A percentile compares a stretch with the other conserved stretches of the same genome.
phyloP scores from a whole-genome alignment of 2,113 vertebrate genomes.

The Nesoenas mayeri region DNA sequence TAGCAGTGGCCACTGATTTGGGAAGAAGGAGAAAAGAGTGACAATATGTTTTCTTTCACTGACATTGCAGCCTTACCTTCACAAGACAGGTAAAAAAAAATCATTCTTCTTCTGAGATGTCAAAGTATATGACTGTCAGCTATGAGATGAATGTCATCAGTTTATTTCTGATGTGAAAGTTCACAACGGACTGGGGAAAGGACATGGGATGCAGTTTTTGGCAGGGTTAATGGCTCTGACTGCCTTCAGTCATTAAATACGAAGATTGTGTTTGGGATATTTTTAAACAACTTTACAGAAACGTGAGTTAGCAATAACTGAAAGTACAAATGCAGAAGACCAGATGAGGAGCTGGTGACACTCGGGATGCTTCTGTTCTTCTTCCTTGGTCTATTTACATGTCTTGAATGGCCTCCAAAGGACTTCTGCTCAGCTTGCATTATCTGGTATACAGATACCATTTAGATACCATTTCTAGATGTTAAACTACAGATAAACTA shows the following conservation, averaged over 20 bases:
- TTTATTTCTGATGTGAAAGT: not conserved
- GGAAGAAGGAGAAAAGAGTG: not conserved
- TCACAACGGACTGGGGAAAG: not conserved
- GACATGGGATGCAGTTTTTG: not conserved
- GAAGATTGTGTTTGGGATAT: not conserved
- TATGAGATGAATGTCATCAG: not conserved
- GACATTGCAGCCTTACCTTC: not conserved
- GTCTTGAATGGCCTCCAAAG: conserved; percentile 12
- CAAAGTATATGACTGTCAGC: not conserved
- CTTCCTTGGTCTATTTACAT: not conserved
- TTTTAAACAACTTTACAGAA: not conserved
- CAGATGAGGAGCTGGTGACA: not conserved
- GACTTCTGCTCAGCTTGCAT: not conserved
- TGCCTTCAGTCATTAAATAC: not conserved
- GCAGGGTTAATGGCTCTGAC: not conserved
- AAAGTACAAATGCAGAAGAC: not conserved
- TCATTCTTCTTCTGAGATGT: not conserved
- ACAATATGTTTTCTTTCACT: not conserved
- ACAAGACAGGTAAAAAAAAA: not conserved
- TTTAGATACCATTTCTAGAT: conserved; percentile 43
- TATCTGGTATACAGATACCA: conserved; percentile 5
- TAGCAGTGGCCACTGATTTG: not conserved
- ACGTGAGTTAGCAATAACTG: not conserved
- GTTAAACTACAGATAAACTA: conserved; percentile 14
- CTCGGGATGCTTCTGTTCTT: not conserved